Conservation (phyloP, 2,113 vertebrate species). For the Albula glossodonta region DNA sequence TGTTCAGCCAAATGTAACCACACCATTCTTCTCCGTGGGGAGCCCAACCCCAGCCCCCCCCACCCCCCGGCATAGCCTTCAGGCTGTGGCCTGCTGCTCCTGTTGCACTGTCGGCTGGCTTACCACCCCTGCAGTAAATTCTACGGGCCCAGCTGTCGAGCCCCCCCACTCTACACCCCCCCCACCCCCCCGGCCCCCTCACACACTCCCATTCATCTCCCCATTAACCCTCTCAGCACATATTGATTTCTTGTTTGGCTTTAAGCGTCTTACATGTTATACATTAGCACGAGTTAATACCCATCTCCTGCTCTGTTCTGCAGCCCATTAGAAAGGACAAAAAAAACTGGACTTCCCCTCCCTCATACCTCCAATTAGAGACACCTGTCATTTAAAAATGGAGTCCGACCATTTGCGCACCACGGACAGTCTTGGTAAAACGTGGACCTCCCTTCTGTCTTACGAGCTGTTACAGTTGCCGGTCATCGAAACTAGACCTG, state of each 20-base stretch:
- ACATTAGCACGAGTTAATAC: neutral
- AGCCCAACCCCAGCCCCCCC: too few species aligned
- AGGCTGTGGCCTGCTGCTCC: neutral
- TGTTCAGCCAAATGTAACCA: neutral
- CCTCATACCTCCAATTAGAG: neutral
- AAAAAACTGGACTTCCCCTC: neutral
- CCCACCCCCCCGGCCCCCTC: neutral
- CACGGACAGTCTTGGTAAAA: too few species aligned
- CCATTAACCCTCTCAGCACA: constrained; percentile 31
- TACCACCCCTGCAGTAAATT: constrained; percentile 25
- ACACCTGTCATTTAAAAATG: neutral
- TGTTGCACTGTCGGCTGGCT: neutral
- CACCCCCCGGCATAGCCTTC: neutral
- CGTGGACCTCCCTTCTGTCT: too few species aligned
- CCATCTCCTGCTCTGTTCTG: neutral
- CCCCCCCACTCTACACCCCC: neutral
- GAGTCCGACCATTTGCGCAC: too few species aligned
- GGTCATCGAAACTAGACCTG: too few species aligned
- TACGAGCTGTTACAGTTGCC: too few species aligned
- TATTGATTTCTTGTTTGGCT: constrained; percentile 8
- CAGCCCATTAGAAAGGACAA: neutral
- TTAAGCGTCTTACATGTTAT: constrained; percentile 4
- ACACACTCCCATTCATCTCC: neutral
- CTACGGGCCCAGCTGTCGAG: constrained; percentile 14
- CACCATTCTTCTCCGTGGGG: neutral